Percentiles rank a stretch among this genome's conserved stretches.
Conservation (phyloP, 2,113 vertebrate genomes). For the Nothocercus julius region DNA sequence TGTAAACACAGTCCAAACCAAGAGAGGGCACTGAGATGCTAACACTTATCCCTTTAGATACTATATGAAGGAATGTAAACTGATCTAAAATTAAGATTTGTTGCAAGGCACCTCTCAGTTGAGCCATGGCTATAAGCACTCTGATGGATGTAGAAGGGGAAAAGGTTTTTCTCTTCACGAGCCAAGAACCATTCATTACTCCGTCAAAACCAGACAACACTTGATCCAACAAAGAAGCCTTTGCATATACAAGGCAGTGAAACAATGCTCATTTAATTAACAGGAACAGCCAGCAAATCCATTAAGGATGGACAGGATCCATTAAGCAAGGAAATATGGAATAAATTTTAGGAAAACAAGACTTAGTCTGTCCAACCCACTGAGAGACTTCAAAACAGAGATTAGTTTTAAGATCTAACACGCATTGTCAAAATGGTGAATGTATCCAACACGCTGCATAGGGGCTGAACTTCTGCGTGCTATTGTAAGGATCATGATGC, state of each 20-base stretch:
- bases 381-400: not conserved
- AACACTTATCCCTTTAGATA: not conserved
- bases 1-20: not conserved
- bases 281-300: not conserved
- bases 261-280: not conserved
- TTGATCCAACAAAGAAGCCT: not conserved
- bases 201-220: not conserved
- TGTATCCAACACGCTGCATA: not conserved
- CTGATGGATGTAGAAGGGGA: not conserved
- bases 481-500: not conserved
- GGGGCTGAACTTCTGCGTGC: not conserved
- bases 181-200: not conserved
- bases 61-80: not conserved
- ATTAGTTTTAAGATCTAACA: not conserved
- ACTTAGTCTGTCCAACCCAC: not conserved
- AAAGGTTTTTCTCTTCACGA: not conserved
- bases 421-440: not conserved
- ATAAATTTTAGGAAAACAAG: not conserved
- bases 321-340: not conserved
- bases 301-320: not conserved
- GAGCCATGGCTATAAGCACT: not conserved
- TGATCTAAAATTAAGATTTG: not conserved
- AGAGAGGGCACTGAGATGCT: not conserved
- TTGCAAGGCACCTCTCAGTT: not conserved
- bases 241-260: not conserved